Evolutionary conservation across 1,140 invertebrate species (phyloP).

Genomic region (Drosophila quadrilineata): DNA sequence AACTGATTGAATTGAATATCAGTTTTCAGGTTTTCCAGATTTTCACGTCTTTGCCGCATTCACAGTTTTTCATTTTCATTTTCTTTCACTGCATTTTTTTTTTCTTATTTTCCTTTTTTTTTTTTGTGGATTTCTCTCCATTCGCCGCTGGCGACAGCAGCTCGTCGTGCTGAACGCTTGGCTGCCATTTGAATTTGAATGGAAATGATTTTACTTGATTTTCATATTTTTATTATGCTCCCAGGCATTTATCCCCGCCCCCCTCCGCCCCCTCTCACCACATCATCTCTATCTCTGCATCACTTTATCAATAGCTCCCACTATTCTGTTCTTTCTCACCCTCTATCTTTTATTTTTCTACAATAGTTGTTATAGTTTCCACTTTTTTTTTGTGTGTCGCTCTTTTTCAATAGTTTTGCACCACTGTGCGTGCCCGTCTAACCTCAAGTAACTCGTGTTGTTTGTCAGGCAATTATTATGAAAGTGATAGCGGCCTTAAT

Average conservation of each 20-base stretch:
- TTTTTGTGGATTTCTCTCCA: not conserved
- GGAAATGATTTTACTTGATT: slow-evolving; percentile 77
- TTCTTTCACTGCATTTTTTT: not conserved
- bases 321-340: not conserved
- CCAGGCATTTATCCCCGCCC: slow-evolving; percentile 12
- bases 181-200: slow-evolving; percentile 75
- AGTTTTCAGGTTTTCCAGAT: slow-evolving; percentile 46
- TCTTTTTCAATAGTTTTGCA: not conserved
- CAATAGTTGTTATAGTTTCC: no score
- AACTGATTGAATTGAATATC: slow-evolving; percentile 78
- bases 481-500: not conserved
- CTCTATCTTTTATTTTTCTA: no score
- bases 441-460: not conserved
- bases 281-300: not conserved
- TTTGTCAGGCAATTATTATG: not conserved
- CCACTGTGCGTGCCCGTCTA: not conserved
- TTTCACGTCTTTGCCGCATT: slow-evolving; percentile 1
- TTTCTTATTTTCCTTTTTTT: not conserved
- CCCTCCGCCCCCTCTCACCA: not conserved
- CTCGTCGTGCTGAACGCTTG: slow-evolving; percentile 13
- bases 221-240: slow-evolving; percentile 68
- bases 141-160: slow-evolving; percentile 22
- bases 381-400: not conserved
- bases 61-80: not conserved
- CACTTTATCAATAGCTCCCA: not conserved